Evolutionary conservation across 2,113 vertebrate species (phyloP).

Genomic region (Alaudala cheleensis): DNA sequence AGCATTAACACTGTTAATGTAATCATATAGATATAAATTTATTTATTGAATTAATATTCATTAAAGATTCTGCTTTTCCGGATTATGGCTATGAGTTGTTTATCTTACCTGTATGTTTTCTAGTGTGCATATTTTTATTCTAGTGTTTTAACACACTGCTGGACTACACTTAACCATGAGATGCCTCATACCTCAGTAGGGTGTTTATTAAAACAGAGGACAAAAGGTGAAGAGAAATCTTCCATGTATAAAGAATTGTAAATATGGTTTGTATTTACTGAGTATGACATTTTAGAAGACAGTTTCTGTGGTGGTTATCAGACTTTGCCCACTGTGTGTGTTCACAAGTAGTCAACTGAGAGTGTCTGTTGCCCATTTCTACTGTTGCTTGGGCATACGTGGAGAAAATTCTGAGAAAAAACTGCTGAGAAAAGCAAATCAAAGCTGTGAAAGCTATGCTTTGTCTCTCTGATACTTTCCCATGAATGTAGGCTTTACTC

Average conservation of each 20-base stretch:
- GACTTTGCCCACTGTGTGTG: not conserved
- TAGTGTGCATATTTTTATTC: not conserved
- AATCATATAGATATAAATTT: not conserved
- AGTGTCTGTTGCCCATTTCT: not conserved
- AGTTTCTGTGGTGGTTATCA: not conserved
- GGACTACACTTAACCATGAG: not conserved
- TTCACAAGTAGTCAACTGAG: not conserved
- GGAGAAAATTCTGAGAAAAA: not conserved
- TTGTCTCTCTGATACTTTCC: not conserved
- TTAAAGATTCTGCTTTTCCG: not conserved
- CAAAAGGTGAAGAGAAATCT: not conserved
- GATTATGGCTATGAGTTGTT: not conserved
- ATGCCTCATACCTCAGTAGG: not conserved
- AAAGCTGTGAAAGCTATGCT: not conserved
- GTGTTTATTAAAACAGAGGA: not conserved
- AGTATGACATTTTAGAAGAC: not conserved
- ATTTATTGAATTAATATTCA: not conserved
- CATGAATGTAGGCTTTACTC: not conserved
- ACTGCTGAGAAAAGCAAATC: not conserved
- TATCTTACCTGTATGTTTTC: not conserved
- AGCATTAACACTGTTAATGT: not conserved
- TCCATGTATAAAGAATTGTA: not conserved
- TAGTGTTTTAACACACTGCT: not conserved
- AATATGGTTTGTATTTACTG: not conserved
- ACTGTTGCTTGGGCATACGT: not conserved